Conservation (phyloP, 37 sponge, comb jelly and placozoan genomes). For the Tethya wilhelma region DNA sequence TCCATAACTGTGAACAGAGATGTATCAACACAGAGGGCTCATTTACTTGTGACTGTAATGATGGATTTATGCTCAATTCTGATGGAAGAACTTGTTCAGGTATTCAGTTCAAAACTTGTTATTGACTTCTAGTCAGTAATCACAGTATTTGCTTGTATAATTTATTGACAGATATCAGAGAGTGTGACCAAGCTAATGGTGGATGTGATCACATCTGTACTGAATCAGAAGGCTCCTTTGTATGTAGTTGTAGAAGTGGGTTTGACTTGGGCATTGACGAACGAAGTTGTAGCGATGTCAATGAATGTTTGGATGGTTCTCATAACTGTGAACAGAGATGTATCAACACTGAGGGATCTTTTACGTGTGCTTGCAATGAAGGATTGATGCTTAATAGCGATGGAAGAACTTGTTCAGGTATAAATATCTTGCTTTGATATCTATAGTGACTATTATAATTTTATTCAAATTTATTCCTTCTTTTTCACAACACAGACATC, state of each 20-base stretch:
- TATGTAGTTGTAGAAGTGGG: conserved; percentile 9
- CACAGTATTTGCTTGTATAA: not conserved
- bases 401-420: not conserved
- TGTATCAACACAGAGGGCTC: conserved; percentile 69
- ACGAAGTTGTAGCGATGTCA: conserved; percentile 6
- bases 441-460: too few relatives aligned
- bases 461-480: too few relatives aligned
- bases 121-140: not conserved
- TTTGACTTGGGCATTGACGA: not conserved
- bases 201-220: conserved; percentile 27
- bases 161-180: not conserved
- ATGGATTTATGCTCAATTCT: conserved; percentile 36
- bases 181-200: not conserved
- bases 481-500: conserved; percentile 45
- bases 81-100: too few relatives aligned
- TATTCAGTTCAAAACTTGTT: too few relatives aligned
- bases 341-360: not conserved
- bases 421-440: not conserved
- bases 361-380: not conserved
- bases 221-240: conserved; percentile 24
- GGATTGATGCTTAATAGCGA: not conserved
- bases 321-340: not conserved
- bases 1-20: conserved; percentile 30
- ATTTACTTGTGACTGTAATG: conserved; percentile 51
- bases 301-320: not conserved